Evolutionary conservation across 1,140 invertebrate species (phyloP).

Genomic region (Eriosoma lanigerum): DNA sequence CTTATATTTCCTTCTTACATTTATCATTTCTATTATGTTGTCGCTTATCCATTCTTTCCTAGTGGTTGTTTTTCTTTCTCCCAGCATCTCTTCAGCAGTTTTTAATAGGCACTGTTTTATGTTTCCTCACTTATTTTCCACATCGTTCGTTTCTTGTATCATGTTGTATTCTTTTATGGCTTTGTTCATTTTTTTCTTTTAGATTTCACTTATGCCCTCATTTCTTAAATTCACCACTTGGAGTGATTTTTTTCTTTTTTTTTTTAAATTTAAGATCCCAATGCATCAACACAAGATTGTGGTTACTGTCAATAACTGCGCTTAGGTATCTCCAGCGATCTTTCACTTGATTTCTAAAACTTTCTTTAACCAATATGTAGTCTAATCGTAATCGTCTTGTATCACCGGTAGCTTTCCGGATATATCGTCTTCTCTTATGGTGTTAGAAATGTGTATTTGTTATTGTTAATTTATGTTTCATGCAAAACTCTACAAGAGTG

Average conservation of each 20-base stretch:
- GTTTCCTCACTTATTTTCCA: background rate
- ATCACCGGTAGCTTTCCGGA: constrained; percentile 56
- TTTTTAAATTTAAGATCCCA: background rate
- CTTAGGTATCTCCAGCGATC: background rate
- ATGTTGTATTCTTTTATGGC: background rate
- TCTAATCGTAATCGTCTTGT: constrained; percentile 57
- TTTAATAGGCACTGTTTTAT: background rate
- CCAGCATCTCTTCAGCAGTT: background rate
- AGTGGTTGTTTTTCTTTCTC: background rate
- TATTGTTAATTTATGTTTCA: constrained; percentile 12
- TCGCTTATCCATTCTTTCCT: background rate
- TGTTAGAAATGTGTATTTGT: constrained; percentile 54
- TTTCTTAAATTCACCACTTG: background rate
- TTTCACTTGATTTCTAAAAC: background rate
- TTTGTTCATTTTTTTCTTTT: background rate
- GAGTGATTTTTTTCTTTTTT: background rate
- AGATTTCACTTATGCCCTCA: background rate
- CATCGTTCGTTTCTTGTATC: background rate
- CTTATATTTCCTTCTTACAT: background rate
- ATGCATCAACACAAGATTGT: background rate
- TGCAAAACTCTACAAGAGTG: constrained; percentile 34
- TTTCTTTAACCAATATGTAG: constrained; percentile 55
- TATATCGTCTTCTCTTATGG: constrained; percentile 55
- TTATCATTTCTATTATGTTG: background rate
- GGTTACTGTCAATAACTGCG: constrained; percentile 10